Evolutionary conservation across 2,797 vertebrate species (phyloP).

Genomic region (Lepilemur septentrionalis): DNA sequence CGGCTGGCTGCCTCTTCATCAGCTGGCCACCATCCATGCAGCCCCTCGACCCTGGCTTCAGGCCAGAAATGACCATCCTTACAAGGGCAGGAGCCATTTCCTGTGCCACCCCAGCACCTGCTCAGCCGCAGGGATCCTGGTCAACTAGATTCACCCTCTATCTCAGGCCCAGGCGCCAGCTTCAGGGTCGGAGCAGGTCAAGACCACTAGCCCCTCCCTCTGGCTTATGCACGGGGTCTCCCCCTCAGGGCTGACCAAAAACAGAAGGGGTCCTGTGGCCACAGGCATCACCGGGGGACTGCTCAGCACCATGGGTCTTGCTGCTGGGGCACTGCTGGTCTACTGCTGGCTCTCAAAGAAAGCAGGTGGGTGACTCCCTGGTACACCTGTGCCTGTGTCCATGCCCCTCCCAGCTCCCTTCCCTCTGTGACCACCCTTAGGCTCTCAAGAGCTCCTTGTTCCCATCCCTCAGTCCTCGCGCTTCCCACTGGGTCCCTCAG

Average conservation of each 20-base stretch:
- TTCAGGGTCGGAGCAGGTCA: background rate
- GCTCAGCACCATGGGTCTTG: background rate
- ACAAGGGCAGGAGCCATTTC: background rate
- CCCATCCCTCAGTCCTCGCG: background rate
- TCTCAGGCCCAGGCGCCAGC: background rate
- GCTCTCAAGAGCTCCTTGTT: background rate
- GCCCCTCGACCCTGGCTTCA: background rate
- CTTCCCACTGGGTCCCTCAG: background rate
- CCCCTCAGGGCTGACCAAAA: background rate
- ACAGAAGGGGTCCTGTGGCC: background rate
- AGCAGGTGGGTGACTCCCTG: constrained; percentile 52
- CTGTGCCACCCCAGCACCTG: too few species aligned
- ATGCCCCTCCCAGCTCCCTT: background rate
- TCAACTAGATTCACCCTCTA: background rate
- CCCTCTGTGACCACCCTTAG: background rate
- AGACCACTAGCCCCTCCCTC: background rate
- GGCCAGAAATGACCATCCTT: background rate
- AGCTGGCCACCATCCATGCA: background rate
- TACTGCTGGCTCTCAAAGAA: background rate
- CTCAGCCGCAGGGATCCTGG: background rate
- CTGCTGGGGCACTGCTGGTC: background rate
- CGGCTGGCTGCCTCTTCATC: background rate
- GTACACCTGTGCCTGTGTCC: background rate
- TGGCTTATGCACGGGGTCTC: background rate
- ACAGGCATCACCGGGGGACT: background rate